Base-by-base conservation (phyloP, 2,113 vertebrate genomes). In the Hydrolagus affinis region DNA sequence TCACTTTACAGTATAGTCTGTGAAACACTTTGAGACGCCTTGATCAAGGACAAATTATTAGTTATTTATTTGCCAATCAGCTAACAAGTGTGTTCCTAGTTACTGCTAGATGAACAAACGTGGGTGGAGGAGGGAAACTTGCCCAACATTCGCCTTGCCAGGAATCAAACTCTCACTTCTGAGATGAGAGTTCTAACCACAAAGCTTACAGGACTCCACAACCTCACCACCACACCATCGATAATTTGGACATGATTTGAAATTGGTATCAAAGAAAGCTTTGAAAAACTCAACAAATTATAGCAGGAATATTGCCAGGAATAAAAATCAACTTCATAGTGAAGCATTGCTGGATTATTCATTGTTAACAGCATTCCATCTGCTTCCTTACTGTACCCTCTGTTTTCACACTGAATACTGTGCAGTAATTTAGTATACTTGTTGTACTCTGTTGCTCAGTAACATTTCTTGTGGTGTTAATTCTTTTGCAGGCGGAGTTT, bases 401-500 rank as follows among this genome's bases (percentile, higher is more conserved):
- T 66, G 25, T 83, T 64, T 28, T 30, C 60, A 32, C 11, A 32
- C 15, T 83, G 25, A 80, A 64, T 25, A 8, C 17, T 7, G n/a
- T 56, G 56, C 23, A 6, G 59, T 17, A 78, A 59, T 14, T 59
- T 23, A 59, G 11, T 78, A 0, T n/a, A n/a, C 14, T 6, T 80
- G 59, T 3, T 66, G 78, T 21, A 32, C 44, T 68, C 6, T 7
- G 21, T 75, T 75, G 9, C 19, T 12, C 11, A 6, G 10, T 15
- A 25, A 59, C 57, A 78, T 83, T 83, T 66, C 60, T 66, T 28
- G 11, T 21, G 14, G 10, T 25, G 72, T 59, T 19, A 88, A 69
- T 89, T 68, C 8, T 70, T 71, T 32, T 87, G 0, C 88, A 99
- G 98, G 90, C 95, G 14, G 98, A 99, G 90, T 99, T 96, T 93